Evolutionary conservation across 2,888 invertebrate species (phyloP), one percentile per base, ranked within the genome.

Genomic region (Eupithecia inturbata): DNA sequence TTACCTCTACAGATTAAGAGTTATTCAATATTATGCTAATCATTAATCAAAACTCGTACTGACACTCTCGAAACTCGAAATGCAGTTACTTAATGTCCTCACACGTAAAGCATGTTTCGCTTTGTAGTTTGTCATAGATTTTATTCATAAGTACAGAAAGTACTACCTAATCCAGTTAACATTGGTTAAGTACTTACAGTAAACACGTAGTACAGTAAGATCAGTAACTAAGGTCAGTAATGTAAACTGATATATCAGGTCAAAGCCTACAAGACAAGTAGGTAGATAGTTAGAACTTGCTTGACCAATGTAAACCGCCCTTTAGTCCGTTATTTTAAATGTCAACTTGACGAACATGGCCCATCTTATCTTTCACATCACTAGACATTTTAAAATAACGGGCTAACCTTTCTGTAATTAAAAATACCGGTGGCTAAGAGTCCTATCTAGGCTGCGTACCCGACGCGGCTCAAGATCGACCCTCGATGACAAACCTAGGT

Each of bases 361-460:
- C 19, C 19, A 45, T 45, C 3, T 57, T 57, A 31, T 62, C 3
- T 31, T 60, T 31, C 14, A 26, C 31, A 62, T 62, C 28, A 60
- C 4, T 68, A 41, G 49, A 53, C 72, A 72, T 72, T 69, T 67
- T 53, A 70, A 72, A 75, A 72, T 70, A 19, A 68, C 33, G 16
- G 19, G 0, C 16, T n/a, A 28, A 49, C 33, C 67, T 10, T 57
- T 71, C 67, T 66, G 63, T 49, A 45, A 71, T 78, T 78, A 79
- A 75, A 77, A 79, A 74, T 80, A 80, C 69, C 80, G 77, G 26
- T 77, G 77, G 63, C 66, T 77, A 19, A 79, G 69, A 57, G 89
- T 82, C 78, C 93, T 88, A 78, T 93, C 93, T 70, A 93, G 87
- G 76, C 93, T 93, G 71, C 91, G 88, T 71, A 90, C 91, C 70